Conservation (phyloP, 2,113 vertebrate species). For the Corythaixoides concolor region DNA sequence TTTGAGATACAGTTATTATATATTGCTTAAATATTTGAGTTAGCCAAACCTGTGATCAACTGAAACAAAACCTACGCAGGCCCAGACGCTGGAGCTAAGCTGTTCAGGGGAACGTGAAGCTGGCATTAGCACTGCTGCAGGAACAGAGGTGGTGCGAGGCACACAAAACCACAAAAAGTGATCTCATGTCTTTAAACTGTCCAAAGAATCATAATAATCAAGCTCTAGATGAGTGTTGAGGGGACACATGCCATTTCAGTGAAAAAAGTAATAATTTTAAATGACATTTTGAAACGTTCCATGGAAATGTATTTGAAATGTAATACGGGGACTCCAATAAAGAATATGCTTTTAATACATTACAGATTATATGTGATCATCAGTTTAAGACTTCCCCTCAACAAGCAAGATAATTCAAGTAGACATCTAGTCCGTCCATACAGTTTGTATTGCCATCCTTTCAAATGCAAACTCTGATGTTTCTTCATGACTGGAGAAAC, state of each 20-base stretch:
- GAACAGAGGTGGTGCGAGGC: conserved; percentile 45
- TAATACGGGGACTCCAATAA: conserved; percentile 70
- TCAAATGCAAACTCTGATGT: conserved; percentile 61
- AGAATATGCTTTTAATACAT: conserved; percentile 71
- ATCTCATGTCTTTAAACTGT: conserved; percentile 70
- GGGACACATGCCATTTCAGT: conserved; percentile 68
- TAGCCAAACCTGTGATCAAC: conserved; percentile 37
- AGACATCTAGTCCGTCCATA: conserved; percentile 60
- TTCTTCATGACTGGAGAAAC: conserved; percentile 49
- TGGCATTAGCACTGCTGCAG: conserved; percentile 16
- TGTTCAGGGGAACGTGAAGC: not conserved
- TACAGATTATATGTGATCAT: conserved; percentile 73
- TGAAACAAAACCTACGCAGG: not conserved
- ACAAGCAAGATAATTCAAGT: conserved; percentile 67
- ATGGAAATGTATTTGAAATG: conserved; percentile 75
- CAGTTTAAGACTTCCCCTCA: conserved; percentile 70
- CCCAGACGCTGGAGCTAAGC: conserved; percentile 21
- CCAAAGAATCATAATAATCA: conserved; percentile 69
- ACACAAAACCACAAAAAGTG: conserved; percentile 58
- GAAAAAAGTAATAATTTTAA: conserved; percentile 61
- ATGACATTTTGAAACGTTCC: conserved; percentile 72
- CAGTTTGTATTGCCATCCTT: conserved; percentile 51
- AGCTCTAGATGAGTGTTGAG: conserved; percentile 63
- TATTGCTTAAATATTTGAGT: conserved; percentile 59
- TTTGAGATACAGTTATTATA: conserved; percentile 52